Base-by-base conservation (phyloP, 1,140 invertebrate genomes). In the Drosophila athabasca region DNA sequence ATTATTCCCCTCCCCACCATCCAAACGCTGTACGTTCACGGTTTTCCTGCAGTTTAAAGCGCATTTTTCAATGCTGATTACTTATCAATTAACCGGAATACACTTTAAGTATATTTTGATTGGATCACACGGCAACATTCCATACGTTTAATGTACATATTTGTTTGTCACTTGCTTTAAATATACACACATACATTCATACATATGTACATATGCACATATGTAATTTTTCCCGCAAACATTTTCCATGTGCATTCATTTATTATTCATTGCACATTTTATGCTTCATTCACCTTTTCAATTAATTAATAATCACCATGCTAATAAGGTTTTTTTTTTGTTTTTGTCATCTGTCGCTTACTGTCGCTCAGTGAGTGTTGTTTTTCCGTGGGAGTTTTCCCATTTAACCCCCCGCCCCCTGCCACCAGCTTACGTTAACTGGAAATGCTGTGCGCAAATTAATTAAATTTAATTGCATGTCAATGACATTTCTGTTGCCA, bases 251-350 rank as follows among this genome's bases (percentile, higher is more conserved):
- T 48, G 50, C 39, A 31, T 19, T 44, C 49, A 51, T 59, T 68
- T 65, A 88, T 88, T 85, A 88, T 87, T 82, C 82, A 85, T 87
- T 85, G 82, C 82, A 85, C 82, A 87, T 87, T 87, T 88, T 70
- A 87, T 79, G 83, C 83, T 88, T 87, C 83, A 88, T 87, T 88
- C 82, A 87, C 57, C 79, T 82, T 81, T 87, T 76, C 79, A 87
- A 87, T 87, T 87, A 87, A 87, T 87, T 87, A 87, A 88, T 87
- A 88, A 88, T 87, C 78, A 88, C 69, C 82, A 88, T 78, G 82
- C 82, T 87, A 87, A 87, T 87, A 88, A 82, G 74, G 58, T 77
- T 84, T 76, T 61, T 61, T n/a, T 55, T 69, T 55, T 31, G 3
- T 39, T 39, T 1, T 5, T 39, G 4, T 39, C 11, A 39, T 39